A percentile compares a stretch with the other conserved stretches of the same genome.
Conservation (phyloP, 2,113 vertebrate genomes). For the Gorsachius goisagi region DNA sequence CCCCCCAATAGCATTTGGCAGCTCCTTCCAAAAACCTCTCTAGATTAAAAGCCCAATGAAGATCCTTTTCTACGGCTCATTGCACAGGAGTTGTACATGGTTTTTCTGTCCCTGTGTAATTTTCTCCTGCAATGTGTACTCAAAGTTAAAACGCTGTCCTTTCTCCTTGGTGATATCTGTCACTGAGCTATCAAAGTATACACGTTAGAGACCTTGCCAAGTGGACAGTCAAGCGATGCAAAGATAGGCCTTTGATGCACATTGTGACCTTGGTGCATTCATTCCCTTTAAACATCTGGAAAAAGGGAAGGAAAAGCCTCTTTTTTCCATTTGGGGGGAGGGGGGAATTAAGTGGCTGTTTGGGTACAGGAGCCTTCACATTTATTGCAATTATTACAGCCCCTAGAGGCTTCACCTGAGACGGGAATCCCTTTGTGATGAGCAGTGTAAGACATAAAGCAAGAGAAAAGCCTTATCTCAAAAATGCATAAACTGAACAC, state of each 20-base stretch:
- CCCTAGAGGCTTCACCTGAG: not conserved
- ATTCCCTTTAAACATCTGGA: not conserved
- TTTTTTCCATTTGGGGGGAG: not conserved
- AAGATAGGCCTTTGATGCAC: not conserved
- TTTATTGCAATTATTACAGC: conserved; percentile 16
- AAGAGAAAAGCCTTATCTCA: not conserved
- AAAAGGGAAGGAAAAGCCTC: not conserved
- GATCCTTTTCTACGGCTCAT: conserved; percentile 23
- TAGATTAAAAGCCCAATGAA: conserved; percentile 2
- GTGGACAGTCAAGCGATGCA: not conserved
- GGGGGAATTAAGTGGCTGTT: not conserved
- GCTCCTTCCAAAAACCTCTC: not conserved
- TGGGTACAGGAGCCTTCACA: not conserved
- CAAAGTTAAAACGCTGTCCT: conserved; percentile 44
- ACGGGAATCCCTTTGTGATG: not conserved
- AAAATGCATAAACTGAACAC: not conserved
- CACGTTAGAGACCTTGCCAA: not conserved
- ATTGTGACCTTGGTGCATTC: not conserved
- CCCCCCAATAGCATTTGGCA: not conserved
- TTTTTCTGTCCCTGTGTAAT: not conserved
- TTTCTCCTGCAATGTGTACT: conserved; percentile 13
- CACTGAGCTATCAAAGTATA: conserved; percentile 36
- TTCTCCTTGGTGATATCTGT: conserved; percentile 18
- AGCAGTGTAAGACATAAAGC: not conserved
- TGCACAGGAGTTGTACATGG: not conserved